Base-by-base conservation (phyloP, 2,888 invertebrate species). In the Dolichomitus sp. region DNA sequence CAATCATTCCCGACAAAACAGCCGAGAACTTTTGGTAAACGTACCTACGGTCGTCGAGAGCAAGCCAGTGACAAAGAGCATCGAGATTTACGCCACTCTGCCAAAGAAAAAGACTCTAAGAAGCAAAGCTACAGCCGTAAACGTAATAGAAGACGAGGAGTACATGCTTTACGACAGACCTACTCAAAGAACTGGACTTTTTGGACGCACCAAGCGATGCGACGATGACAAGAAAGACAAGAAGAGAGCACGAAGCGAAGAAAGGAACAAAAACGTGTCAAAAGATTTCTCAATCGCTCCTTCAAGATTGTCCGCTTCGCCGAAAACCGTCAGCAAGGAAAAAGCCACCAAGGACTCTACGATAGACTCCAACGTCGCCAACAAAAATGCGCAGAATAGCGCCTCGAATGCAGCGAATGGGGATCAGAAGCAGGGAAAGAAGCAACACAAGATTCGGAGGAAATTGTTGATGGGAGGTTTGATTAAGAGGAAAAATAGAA, bases 11-110 rank as follows among this genome's bases (percentile, higher is more conserved):
- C 93, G 96, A 57, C 96, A 96, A 88, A 96, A 95, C 84, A 96
- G 96, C 86, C 94, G 95, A 59, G 96, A 96, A 89, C 89, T 95
- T 19, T 89, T 95, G 54, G 90, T 93, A 0, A 92, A 91, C 73
- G 85, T 89, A 2, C 88, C 90, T 6, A 88, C 88, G 42, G 87
- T 90, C 81, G 74, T 83, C 6, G 83, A 83, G 57, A 95, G 93
- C 90, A 94, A 94, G 85, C 94, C 91, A 76, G 88, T 86, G 7
- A 94, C 89, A 27, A 96, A 96, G 90, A 97, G 95, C 86, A 98
- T 98, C 80, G 98, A 98, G 94, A 98, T 98, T 85, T 98, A 98
- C 91, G 98, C 98, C 0, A 98, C 98, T 0, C 93, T 98, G 40
- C 98, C 98, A 0, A 98, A 98, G 93, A 98, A 97, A 94, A 98